Evolutionary conservation across 2,797 vertebrate genomes (phyloP), one percentile per base, ranked within the genome.

Genomic region (Characodon lateralis): DNA sequence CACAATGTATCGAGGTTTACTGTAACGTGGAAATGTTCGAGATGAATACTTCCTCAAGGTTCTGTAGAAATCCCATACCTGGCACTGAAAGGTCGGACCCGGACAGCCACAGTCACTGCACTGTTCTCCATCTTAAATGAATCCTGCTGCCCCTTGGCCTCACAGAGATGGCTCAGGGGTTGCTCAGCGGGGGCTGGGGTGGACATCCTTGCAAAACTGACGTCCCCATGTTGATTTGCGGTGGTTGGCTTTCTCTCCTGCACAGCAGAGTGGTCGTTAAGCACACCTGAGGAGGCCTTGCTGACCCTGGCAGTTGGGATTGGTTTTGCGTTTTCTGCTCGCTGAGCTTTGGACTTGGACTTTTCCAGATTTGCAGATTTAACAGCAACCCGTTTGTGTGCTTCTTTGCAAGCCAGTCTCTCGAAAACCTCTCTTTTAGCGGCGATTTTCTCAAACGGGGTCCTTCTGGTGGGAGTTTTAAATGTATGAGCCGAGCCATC

Each of bases 21-120:
- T 20, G 59, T 31, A 20, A 63, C 20, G 31, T 65, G 2, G 4
- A 5, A 39, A 39, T 5, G 14, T 3, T 63, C 28, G 7, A 63
- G 28, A 48, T 2, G 46, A 48, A 12, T 12, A 13, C 6, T 59
- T 59, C 24, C 28, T 10, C 56, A 59, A 59, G 56, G n/a, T 0
- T 59, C n/a, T 59, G 56, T 10, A 9, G 46, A 28, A 31, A 18
- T 16, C 18, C 87, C 86, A n/a, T 18, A 99, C 98, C 97, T 97
- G 86, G 81, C 92, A 80, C 81, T 98, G 91, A 99, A 97, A 31
- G 98, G 98, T 0, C 98, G 94, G 0, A 98, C 90, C 0, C 98
- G 95, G 6, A 97, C 97, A 0, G 98, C 98, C n/a, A 99, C 98
- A 0, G 94, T 96, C 78, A 99, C 97, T 12, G 97, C 97, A 77